Percentiles rank a stretch among this genome's conserved stretches.
Evolutionary conservation across 2,113 vertebrate genomes (phyloP).

Genomic region (Nothocercus nigrocapillus): DNA sequence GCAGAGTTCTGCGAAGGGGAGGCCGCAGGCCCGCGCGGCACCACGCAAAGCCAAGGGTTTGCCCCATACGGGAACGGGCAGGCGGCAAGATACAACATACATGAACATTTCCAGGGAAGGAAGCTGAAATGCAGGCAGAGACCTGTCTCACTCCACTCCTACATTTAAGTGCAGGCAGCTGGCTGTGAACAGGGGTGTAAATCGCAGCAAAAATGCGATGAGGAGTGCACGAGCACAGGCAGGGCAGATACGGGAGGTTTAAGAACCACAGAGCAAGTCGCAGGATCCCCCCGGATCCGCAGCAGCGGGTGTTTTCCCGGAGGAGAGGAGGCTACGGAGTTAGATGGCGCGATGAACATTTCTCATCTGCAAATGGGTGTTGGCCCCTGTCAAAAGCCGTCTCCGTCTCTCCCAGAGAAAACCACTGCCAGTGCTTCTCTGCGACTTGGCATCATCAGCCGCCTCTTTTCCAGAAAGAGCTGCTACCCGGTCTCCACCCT

Average conservation of each 20-base stretch:
- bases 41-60: not conserved
- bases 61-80: fast-evolving
- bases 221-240: not conserved
- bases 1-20: not conserved
- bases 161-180: fast-evolving
- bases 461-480: constrained; percentile 53
- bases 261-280: not conserved
- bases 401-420: constrained; percentile 27
- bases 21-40: not conserved
- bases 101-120: not conserved
- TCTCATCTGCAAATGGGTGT: constrained; percentile 48
- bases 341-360: not conserved
- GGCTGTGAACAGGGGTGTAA: not conserved
- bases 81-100: not conserved
- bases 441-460: constrained; percentile 9
- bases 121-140: not conserved
- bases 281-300: not conserved
- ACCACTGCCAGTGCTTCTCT: constrained; percentile 36
- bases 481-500: constrained; percentile 57
- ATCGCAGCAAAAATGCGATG: not conserved
- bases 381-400: constrained; percentile 28
- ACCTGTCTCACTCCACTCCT: not conserved
- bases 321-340: not conserved
- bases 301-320: constrained; percentile 42
- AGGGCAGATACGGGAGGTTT: not conserved